Conservation (phyloP, 2,113 vertebrate genomes). For the Phyllostomus hastatus region DNA sequence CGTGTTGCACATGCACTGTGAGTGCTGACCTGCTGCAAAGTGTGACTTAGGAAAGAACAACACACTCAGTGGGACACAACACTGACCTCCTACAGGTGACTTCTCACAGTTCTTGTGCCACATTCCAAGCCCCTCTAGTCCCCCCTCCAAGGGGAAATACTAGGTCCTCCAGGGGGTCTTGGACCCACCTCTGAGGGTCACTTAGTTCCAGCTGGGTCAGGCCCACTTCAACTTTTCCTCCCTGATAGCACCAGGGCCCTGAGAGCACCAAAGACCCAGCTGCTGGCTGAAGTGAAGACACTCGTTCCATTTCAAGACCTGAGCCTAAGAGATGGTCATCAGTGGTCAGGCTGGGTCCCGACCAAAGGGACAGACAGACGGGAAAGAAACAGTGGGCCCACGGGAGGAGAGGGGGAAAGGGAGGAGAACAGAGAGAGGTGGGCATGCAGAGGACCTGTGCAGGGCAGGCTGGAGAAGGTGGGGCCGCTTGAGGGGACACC, state of each 20-base stretch:
- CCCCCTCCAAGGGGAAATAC: constrained; percentile 56
- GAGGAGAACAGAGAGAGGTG: background rate
- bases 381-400: background rate
- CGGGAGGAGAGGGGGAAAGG: background rate
- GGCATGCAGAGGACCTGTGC: background rate
- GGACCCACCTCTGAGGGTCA: background rate
- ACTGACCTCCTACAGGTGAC: background rate
- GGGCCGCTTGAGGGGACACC: background rate
- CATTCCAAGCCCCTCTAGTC: constrained; percentile 13
- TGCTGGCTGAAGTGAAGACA: constrained; percentile 35
- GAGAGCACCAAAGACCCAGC: background rate
- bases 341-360: constrained; percentile 27
- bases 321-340: constrained; percentile 41
- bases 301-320: constrained; percentile 15
- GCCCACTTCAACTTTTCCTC: constrained; percentile 28
- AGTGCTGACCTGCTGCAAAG: background rate
- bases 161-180: background rate
- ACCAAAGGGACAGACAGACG: constrained; percentile 14
- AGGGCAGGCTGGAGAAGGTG: background rate
- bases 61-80: background rate
- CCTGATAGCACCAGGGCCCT: background rate
- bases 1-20: background rate
- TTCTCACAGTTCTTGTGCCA: constrained; percentile 27
- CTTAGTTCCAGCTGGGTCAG: background rate
- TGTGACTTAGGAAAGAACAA: constrained; percentile 37